Evolutionary conservation across 2,113 vertebrate genomes (phyloP), one percentile per base, ranked within the genome.

Genomic region (Syrmaticus mikado): DNA sequence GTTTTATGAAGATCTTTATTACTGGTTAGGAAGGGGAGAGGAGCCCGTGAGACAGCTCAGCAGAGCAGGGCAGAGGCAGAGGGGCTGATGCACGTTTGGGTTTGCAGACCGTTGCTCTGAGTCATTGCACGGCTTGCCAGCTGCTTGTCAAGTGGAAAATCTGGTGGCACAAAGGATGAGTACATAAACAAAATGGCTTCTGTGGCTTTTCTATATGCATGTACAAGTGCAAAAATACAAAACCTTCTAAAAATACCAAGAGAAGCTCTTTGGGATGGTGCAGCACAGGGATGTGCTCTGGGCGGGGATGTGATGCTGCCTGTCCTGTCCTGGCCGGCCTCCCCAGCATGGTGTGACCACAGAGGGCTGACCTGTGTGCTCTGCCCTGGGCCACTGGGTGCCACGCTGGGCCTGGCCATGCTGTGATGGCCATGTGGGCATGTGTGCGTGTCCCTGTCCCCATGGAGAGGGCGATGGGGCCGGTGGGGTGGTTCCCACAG

Each of bases 401-500:
- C 57, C 17, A 34, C 8, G 5, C 34, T 22, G 57, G 57, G n/a
- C 6, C 57, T 8, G n/a, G 57, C 18, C 32, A 4, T 8, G 11
- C 32, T 58, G 19, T 21, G 57, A 34, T 22, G 57, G n/a, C 20
- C 11, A 21, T 6, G 57, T 19, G 16, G 25, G 38, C 36, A 27
- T 13, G 17, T 28, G 61, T 13, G 38, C 3, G 8, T 28, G 27
- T 27, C 36, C 5, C 11, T 40, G 61, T 64, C 38, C 36, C 34
- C 22, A 19, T 28, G 25, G 38, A 0, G 22, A 8, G 53, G 30
- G 43, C 0, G 4, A 12, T 4, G 13, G 40, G 19, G 40, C 73
- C 36, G 28, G 38, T 11, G 66, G 11, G 13, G 48, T 73, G 20
- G 12, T 9, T 15, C 6, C 21, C 0, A 2, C 24, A 13, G 0